Percentiles rank a stretch among this genome's conserved stretches.
Evolutionary conservation across 2,797 vertebrate genomes (phyloP).

Genomic region (Ctenochaetus hawaiiensis): DNA sequence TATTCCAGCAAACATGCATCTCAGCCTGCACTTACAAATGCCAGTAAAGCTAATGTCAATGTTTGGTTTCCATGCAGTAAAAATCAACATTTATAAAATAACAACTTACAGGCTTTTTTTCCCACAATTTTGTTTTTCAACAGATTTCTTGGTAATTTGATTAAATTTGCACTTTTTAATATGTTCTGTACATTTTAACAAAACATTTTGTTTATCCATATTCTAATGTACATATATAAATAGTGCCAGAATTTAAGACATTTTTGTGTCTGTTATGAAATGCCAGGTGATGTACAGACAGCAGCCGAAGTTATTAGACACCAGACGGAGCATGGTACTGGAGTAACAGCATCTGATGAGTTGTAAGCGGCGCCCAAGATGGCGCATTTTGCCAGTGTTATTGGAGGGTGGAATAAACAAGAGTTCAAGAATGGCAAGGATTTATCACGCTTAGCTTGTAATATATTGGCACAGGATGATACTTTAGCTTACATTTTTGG

Average conservation of each 20-base stretch:
- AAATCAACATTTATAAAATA: background rate
- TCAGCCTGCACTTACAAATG: background rate
- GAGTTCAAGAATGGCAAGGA: background rate
- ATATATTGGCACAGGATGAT: background rate
- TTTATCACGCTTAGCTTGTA: background rate
- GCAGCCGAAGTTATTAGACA: no score
- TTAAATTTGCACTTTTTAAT: background rate
- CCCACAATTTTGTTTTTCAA: background rate
- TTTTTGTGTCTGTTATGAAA: background rate
- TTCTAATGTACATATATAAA: no score
- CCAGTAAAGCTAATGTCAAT: background rate
- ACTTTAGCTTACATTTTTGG: background rate
- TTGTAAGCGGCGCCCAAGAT: background rate
- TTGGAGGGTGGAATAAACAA: background rate
- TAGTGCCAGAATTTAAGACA: no score
- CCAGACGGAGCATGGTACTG: no score
- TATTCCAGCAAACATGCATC: background rate
- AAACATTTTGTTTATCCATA: background rate
- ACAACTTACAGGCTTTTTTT: background rate
- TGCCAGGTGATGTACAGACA: background rate
- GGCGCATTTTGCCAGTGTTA: background rate
- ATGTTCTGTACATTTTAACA: background rate
- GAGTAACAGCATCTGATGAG: background rate
- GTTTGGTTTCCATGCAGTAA: background rate
- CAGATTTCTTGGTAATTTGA: background rate